Base-by-base conservation (phyloP, 2,797 vertebrate species). In the Cheirogaleus major region DNA sequence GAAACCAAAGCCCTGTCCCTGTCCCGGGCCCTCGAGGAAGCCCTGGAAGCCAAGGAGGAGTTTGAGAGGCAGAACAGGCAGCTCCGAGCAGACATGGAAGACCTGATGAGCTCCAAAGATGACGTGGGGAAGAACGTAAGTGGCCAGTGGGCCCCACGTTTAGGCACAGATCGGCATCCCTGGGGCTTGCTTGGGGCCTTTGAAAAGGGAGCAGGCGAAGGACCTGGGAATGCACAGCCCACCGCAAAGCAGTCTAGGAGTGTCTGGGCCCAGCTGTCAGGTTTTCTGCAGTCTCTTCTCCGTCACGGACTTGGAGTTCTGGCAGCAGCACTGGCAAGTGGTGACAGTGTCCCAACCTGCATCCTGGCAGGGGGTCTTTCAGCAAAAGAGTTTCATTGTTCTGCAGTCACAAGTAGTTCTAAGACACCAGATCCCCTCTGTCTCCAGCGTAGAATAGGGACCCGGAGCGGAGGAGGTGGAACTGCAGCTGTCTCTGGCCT, bases 111-210 rank as follows among this genome's bases (percentile, higher is more conserved):
- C 95, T 99, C 99, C 61, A 99, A 99, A 97, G 99, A 99, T 17
- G 99, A 99, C 0, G 99, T 99, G 75, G 99, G 99, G 72, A 99
- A 99, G 98, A 99, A 99, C 0, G 99, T 99, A 90, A 99, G 99
- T 98, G 7, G 0, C 22, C 23, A 6, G 0, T 27, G 20, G 73
- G 17, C n/a, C 30, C 61, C n/a, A 6, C n/a, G 0, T 22, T 13
- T 55, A 8, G 8, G 32, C 50, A 2, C 0, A 0, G 61, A 10
- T 55, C 67, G 63, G 89, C 45, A 9, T 41, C 48, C 22, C 61
- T 1, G 15, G 18, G 43, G 4, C 10, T 2, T 45, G 2, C 14
- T 3, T 38, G 2, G 10, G 4, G 9, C 11, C 27, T 5, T 41
- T 38, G 1, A 4, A 14, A 9, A 15, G 5, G 38, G 59, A 9